A percentile compares a stretch with the other conserved stretches of the same genome.
These are phyloP conservation scores for Podarcis muralis DNA, from an alignment of 2,113 vertebrate species.

Conservation along the genomic window DNA sequence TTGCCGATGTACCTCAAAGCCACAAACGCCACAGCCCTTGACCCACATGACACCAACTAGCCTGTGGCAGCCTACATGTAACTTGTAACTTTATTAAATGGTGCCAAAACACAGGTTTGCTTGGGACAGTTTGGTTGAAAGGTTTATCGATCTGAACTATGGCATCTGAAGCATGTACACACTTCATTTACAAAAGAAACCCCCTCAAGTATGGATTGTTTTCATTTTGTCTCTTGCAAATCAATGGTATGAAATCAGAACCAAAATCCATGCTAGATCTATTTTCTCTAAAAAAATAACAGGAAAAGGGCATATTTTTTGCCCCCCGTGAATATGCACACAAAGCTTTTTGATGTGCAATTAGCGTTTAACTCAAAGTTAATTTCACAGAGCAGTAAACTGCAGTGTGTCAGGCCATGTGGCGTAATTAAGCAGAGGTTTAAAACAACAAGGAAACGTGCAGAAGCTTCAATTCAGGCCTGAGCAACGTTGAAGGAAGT, in stretches of 20 bases:
- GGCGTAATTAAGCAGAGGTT: conserved; percentile 63
- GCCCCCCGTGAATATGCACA: conserved; percentile 2
- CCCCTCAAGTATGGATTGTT: conserved; percentile 21
- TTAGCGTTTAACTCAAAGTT: conserved; percentile 71
- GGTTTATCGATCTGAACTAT: conserved; percentile 66
- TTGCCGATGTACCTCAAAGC: too few relatives aligned
- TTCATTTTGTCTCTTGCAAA: conserved; percentile 64
- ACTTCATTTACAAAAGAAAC: conserved; percentile 20
- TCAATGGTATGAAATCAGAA: conserved; percentile 50
- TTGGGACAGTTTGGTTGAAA: conserved; percentile 65
- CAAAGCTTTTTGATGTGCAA: conserved; percentile 66
- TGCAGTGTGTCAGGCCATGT: conserved; percentile 52
- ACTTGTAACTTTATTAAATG: too few relatives aligned
- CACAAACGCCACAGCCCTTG: conserved; percentile 31
- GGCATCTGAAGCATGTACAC: conserved; percentile 58
- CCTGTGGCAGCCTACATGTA: too few relatives aligned
- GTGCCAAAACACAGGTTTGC: conserved; percentile 56
- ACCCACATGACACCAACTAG: conserved; percentile 8
- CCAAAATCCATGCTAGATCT: conserved; percentile 20
- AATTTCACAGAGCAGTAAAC: conserved; percentile 72
- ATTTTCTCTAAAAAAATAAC: conserved; percentile 50
- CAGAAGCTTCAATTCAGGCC: conserved; percentile 65
- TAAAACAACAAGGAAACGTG: conserved; percentile 68
- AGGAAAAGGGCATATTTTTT: conserved; percentile 36
- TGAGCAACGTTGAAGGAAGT: conserved; percentile 57